Percentiles rank a stretch among this genome's conserved stretches.
These are phyloP conservation scores for Meles meles DNA, from an alignment of 2,113 vertebrate species.

Conservation along the genomic window DNA sequence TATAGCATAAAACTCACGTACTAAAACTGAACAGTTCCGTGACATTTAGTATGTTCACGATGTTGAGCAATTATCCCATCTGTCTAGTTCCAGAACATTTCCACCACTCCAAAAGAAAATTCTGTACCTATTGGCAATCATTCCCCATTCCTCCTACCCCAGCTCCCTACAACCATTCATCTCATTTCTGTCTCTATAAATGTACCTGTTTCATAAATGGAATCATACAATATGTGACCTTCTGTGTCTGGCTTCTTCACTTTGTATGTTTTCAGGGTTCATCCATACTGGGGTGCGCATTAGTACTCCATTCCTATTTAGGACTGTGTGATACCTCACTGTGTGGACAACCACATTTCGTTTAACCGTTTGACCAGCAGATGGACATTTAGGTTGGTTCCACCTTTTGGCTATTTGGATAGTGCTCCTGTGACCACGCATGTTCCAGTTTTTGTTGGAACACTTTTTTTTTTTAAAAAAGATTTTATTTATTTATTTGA, in stretches of 20 bases:
- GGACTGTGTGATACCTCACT: background rate
- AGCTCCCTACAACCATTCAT: background rate
- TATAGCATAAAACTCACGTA: background rate
- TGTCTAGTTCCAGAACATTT: background rate
- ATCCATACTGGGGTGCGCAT: background rate
- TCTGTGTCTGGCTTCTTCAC: background rate
- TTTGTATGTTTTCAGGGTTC: background rate
- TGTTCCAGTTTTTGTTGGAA: background rate
- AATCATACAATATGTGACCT: background rate
- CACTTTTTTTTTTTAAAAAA: too few species aligned
- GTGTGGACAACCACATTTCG: background rate
- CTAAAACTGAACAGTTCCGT: background rate
- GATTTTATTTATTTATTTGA: too few species aligned
- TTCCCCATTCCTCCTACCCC: too few species aligned
- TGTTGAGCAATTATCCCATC: background rate
- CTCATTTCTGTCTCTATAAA: background rate
- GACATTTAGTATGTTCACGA: background rate
- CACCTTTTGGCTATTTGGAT: background rate
- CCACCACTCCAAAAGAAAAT: background rate
- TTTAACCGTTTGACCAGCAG: background rate
- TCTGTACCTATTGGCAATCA: background rate
- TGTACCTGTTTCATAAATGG: background rate
- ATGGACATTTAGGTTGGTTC: background rate
- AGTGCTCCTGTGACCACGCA: background rate
- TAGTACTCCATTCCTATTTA: background rate